Conservation (phyloP, 2,888 invertebrate genomes). For the Hydroisotoma schaefferi region DNA sequence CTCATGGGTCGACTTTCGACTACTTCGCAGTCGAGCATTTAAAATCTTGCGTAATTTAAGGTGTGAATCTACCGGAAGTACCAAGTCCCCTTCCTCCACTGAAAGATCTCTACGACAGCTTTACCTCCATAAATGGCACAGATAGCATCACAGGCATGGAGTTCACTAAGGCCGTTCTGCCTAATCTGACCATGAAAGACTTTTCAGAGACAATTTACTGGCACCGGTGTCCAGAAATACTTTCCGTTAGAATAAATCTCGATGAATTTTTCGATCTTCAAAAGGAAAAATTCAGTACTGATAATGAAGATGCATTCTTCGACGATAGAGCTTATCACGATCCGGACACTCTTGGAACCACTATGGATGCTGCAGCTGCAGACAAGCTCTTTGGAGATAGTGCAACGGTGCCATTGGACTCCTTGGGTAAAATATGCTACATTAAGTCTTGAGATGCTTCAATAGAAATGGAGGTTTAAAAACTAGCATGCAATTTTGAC, state of each 20-base stretch:
- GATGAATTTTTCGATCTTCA: constrained; percentile 13
- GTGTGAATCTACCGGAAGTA: constrained; percentile 32
- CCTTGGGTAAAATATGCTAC: too few species aligned
- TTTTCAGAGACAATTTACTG: constrained; percentile 27
- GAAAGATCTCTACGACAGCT: constrained; percentile 33
- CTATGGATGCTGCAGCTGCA: not conserved
- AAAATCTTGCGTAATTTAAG: constrained; percentile 12
- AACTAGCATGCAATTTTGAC: not conserved
- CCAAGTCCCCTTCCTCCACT: constrained; percentile 41
- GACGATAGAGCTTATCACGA: constrained; percentile 1
- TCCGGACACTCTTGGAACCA: not conserved
- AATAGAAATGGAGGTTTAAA: not conserved
- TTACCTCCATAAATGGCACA: constrained; percentile 27
- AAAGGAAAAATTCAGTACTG: too few species aligned
- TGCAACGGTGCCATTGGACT: not conserved
- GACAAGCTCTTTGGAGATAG: not conserved
- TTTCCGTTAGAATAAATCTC: constrained; percentile 18
- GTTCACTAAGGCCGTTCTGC: constrained; percentile 29
- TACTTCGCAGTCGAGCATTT: not conserved
- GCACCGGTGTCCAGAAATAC: constrained; percentile 28
- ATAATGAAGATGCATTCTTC: not conserved
- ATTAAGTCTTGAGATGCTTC: too few species aligned
- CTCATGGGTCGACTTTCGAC: too few species aligned
- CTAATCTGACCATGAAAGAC: constrained; percentile 23
- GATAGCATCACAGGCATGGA: constrained; percentile 34